Evolutionary conservation across 2,113 vertebrate genomes (phyloP).

Genomic region (Apaloderma vittatum): DNA sequence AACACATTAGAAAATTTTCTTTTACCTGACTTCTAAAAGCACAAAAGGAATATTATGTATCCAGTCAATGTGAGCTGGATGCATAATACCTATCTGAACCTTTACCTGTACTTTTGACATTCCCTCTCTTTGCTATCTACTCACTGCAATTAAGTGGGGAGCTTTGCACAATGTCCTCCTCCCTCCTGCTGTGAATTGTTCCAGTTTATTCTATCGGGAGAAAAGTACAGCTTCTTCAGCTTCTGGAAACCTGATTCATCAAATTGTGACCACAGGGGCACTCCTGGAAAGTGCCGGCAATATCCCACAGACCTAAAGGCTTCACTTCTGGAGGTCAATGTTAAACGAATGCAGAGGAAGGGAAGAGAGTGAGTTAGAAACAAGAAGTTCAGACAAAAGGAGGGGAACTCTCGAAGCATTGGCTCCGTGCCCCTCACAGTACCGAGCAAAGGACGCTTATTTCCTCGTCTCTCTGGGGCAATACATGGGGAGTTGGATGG

Average conservation of each 20-base stretch:
- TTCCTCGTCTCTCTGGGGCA: background rate
- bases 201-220: background rate
- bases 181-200: background rate
- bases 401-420: background rate
- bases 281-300: background rate
- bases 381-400: background rate
- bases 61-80: background rate
- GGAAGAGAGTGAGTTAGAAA: background rate
- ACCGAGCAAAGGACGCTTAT: background rate
- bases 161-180: background rate
- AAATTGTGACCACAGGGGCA: rapidly evolving
- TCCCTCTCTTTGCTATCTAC: background rate
- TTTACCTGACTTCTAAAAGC: background rate
- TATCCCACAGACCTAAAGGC: background rate
- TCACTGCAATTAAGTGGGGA: background rate
- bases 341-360: background rate
- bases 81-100: background rate
- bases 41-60: background rate
- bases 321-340: background rate
- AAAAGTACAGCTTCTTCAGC: background rate
- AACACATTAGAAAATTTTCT: background rate
- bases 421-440: background rate
- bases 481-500: background rate
- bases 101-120: background rate
- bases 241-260: background rate